Conservation (phyloP, 2,888 invertebrate species). For the Drosophila infuscata region DNA sequence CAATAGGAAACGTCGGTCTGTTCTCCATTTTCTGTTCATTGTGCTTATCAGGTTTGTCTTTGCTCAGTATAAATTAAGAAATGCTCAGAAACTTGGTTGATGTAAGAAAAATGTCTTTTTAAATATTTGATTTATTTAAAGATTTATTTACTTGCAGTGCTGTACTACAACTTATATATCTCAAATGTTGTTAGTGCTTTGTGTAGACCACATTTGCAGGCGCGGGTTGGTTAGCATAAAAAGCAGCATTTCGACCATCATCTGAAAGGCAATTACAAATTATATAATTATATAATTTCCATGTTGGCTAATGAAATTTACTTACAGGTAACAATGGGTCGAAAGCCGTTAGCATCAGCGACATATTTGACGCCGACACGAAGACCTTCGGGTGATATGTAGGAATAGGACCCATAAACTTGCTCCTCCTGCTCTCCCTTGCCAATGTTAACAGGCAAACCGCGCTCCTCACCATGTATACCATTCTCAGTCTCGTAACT, state of each 20-base stretch:
- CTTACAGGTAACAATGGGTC: conserved; percentile 81
- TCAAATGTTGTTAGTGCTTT: conserved; percentile 36
- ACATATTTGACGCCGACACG: conserved; percentile 79
- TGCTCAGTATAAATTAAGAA: neutral
- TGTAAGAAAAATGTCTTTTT: neutral
- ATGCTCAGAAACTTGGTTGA: neutral
- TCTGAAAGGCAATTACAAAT: conserved; percentile 51
- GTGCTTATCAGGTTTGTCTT: neutral
- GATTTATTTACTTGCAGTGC: neutral
- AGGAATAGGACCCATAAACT: conserved; percentile 82
- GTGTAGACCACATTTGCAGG: conserved; percentile 72
- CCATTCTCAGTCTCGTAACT: conserved; percentile 83
- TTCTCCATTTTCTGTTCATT: conserved; percentile 42
- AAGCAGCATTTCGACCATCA: conserved; percentile 73
- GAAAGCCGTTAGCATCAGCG: conserved; percentile 82
- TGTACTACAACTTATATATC: neutral
- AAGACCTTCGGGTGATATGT: conserved; percentile 81
- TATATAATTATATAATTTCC: neutral
- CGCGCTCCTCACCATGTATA: conserved; percentile 80
- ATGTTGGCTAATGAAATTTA: neutral
- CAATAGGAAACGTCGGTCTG: conserved; percentile 31
- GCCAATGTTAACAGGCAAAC: conserved; percentile 55
- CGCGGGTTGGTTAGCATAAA: conserved; percentile 62
- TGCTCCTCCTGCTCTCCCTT: conserved; percentile 66
- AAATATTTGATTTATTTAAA: conserved; percentile 1